A percentile compares a stretch with the other conserved stretches of the same genome.
Evolutionary conservation across 2,113 vertebrate genomes (phyloP).

Genomic region (Corydoras maculifer): DNA sequence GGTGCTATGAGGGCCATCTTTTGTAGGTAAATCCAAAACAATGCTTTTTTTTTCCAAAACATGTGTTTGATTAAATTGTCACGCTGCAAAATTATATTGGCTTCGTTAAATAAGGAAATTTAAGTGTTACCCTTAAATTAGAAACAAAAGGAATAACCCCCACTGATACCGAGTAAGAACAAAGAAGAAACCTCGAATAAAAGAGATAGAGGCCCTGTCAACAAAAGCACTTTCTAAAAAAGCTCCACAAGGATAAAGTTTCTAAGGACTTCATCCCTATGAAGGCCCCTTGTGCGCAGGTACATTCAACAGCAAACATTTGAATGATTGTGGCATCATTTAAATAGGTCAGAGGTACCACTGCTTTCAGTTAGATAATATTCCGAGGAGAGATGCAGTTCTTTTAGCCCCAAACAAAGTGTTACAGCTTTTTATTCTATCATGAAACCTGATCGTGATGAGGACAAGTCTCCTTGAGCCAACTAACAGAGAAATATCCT

Average conservation of each 20-base stretch:
- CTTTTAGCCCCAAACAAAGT: slow-evolving; percentile 63
- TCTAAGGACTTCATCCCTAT: slow-evolving; percentile 34
- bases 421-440: slow-evolving; percentile 57
- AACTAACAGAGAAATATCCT: slow-evolving; percentile 48
- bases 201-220: slow-evolving; percentile 11
- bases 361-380: slow-evolving; percentile 50
- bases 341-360: slow-evolving; percentile 54
- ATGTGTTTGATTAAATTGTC: no score
- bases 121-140: background rate
- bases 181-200: slow-evolving; percentile 8
- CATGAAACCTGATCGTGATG: slow-evolving; percentile 58
- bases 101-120: background rate
- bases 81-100: background rate
- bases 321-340: slow-evolving; percentile 47
- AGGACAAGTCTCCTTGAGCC: slow-evolving; percentile 55
- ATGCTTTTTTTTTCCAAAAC: no score
- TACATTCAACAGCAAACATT: slow-evolving; percentile 34
- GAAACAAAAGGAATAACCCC: slow-evolving; percentile 16
- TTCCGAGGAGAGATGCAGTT: slow-evolving; percentile 59
- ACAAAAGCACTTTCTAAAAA: slow-evolving; percentile 25
- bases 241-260: slow-evolving; percentile 21
- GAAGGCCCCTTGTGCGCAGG: slow-evolving; percentile 17
- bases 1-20: no score
- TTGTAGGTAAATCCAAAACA: no score
- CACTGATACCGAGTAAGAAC: slow-evolving; percentile 22